These are phyloP conservation scores for Heliothis virescens DNA, from an alignment of 1,140 invertebrate genomes.

Conservation along the genomic window DNA sequence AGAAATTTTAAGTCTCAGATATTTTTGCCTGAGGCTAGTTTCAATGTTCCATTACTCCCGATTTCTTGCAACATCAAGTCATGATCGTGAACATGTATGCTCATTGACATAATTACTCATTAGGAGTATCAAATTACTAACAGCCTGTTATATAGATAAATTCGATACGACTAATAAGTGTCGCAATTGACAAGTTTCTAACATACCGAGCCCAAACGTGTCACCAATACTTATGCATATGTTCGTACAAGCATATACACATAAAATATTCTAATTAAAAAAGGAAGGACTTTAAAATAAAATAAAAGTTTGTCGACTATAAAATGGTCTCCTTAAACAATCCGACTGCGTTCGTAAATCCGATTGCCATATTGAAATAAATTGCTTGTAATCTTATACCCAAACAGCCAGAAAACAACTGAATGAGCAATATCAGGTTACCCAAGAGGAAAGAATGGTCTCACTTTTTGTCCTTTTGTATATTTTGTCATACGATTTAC, in stretches of 20 bases:
- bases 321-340: slow-evolving; percentile 73
- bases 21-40: too few relatives aligned
- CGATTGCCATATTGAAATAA: slow-evolving; percentile 84
- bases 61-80: neutral
- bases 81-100: neutral
- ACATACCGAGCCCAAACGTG: neutral
- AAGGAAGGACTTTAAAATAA: slow-evolving; percentile 57
- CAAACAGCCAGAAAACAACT: slow-evolving; percentile 84
- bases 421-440: slow-evolving; percentile 83
- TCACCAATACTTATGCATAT: neutral
- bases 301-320: slow-evolving; percentile 69
- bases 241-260: neutral
- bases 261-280: slow-evolving; percentile 26
- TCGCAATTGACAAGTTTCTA: slow-evolving; percentile 19
- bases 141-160: neutral
- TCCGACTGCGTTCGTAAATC: slow-evolving; percentile 79
- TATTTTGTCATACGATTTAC: slow-evolving; percentile 73
- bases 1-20: too few relatives aligned
- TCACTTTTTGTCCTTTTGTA: slow-evolving; percentile 70
- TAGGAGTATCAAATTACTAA: slow-evolving; percentile 16
- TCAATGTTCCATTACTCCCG: too few relatives aligned
- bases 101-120: slow-evolving; percentile 25
- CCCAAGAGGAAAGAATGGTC: slow-evolving; percentile 70
- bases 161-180: slow-evolving; percentile 14
- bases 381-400: slow-evolving; percentile 85